phyloP scores from a whole-genome alignment of 2,888 invertebrate genomes.

The Eupithecia inturbata region DNA sequence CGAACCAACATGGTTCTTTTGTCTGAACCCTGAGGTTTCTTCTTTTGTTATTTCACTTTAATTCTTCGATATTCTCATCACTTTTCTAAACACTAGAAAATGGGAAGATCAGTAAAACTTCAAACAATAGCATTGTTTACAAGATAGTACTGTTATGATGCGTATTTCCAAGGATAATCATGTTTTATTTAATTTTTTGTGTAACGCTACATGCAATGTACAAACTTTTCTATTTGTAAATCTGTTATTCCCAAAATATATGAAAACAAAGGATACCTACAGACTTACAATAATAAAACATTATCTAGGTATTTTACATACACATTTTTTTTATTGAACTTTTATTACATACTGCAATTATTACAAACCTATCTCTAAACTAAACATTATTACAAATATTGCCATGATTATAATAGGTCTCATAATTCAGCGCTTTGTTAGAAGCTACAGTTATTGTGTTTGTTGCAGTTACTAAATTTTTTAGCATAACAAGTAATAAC shows the following conservation, averaged over 20 bases:
- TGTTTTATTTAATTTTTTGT: background rate
- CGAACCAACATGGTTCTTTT: conserved; percentile 48
- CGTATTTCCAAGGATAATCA: background rate
- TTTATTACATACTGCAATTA: background rate
- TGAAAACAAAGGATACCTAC: background rate
- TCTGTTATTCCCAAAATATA: background rate
- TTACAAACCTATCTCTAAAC: no score
- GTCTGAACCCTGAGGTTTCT: conserved; percentile 6
- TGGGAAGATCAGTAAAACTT: background rate
- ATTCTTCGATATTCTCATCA: background rate
- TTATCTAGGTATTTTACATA: background rate
- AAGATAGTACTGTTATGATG: conserved; percentile 18
- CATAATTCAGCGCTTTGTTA: no score
- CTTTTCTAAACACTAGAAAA: background rate
- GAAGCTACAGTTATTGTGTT: no score
- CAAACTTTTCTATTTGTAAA: background rate
- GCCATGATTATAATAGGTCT: no score
- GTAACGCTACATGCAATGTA: background rate
- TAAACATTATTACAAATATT: no score
- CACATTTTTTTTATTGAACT: background rate
- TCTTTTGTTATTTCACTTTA: background rate
- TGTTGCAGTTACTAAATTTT: no score
- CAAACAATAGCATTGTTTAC: conserved; percentile 19
- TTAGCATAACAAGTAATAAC: no score
- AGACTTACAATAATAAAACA: background rate